Conservation (phyloP, 2,113 vertebrate genomes). For the Gasterosteus aculeatus region DNA sequence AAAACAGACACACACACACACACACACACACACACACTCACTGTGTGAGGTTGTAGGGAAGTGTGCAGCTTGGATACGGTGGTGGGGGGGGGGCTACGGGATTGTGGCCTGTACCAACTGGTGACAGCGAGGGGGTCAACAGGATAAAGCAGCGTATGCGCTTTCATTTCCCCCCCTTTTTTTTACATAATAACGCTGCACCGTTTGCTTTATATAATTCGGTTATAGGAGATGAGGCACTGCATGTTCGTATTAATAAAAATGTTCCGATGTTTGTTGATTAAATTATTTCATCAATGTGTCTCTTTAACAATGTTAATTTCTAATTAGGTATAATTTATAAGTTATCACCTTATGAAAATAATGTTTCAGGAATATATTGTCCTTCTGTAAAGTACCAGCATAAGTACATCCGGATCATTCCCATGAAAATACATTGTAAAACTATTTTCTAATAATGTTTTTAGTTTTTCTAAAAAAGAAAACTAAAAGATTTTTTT, state of each 20-base stretch:
- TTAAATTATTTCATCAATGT: neutral
- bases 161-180: neutral
- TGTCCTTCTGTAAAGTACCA: neutral
- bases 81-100: slow-evolving; percentile 56
- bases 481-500: no score
- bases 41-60: slow-evolving; percentile 56
- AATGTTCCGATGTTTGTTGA: neutral
- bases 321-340: neutral
- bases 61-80: slow-evolving; percentile 57
- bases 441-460: no score
- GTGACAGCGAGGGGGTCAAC: slow-evolving; percentile 56
- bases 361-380: neutral
- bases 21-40: slow-evolving; percentile 33
- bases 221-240: neutral
- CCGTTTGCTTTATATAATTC: neutral
- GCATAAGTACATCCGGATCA: neutral
- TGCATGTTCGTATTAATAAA: neutral
- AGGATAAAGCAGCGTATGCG: slow-evolving; percentile 38
- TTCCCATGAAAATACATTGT: no score
- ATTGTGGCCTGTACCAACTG: slow-evolving; percentile 78
- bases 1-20: slow-evolving; percentile 21
- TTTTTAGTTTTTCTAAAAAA: no score
- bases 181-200: slow-evolving; percentile 54
- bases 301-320: neutral
- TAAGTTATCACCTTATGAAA: neutral